These are phyloP conservation scores for Naso thynnoides DNA, from an alignment of 2,797 vertebrate species.

Conservation along the genomic window DNA sequence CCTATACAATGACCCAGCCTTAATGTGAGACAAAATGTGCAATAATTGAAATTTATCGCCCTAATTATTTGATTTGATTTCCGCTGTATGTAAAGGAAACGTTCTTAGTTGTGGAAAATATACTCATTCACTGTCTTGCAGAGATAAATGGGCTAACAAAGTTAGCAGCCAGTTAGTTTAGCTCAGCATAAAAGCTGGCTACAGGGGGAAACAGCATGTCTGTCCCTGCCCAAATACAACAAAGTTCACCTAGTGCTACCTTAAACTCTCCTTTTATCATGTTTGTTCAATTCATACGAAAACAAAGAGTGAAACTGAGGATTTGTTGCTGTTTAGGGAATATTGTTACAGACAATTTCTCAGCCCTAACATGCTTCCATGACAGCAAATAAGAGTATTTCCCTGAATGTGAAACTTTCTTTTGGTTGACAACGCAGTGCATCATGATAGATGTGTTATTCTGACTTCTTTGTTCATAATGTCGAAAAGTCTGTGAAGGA, in stretches of 20 bases:
- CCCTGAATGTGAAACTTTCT: slow-evolving; percentile 12
- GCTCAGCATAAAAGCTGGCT: not conserved
- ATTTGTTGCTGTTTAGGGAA: not conserved
- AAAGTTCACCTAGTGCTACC: not conserved
- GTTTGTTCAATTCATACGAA: not conserved
- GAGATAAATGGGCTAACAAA: not conserved
- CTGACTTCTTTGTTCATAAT: slow-evolving; percentile 45
- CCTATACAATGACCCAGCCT: slow-evolving; percentile 5
- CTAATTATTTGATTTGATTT: not conserved
- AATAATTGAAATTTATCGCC: not conserved
- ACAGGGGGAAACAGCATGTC: not conserved
- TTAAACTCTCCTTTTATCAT: not conserved
- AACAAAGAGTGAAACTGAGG: not conserved
- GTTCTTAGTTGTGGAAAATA: slow-evolving; percentile 13
- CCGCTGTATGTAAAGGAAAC: not conserved
- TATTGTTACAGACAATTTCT: not conserved
- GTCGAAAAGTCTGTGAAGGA: slow-evolving; percentile 43
- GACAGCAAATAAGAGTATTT: slow-evolving; percentile 4
- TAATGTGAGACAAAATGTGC: not conserved
- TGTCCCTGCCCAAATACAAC: not conserved
- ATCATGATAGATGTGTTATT: slow-evolving; percentile 27
- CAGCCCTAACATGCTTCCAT: too few relatives aligned
- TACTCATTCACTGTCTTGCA: not conserved
- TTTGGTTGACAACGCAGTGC: slow-evolving; percentile 10
- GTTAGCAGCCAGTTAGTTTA: not conserved